Conservation (phyloP, 2,797 vertebrate species). For the Chaetodon trifasciatus region DNA sequence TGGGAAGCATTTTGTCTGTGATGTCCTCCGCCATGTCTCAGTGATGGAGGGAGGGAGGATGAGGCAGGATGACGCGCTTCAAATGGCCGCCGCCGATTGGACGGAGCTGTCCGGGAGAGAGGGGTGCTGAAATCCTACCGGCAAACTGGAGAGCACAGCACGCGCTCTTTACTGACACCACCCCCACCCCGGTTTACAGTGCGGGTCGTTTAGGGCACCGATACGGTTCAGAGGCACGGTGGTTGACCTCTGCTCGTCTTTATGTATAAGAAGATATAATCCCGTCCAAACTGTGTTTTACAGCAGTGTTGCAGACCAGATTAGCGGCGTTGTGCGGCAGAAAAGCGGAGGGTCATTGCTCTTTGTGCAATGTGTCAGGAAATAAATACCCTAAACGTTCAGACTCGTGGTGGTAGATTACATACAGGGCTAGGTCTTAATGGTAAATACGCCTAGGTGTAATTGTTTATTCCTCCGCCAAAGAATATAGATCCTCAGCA, state of each 20-base stretch:
- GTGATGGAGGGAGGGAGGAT: conserved; percentile 66
- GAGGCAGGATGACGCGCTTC: conserved; percentile 65
- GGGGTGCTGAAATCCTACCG: conserved; percentile 85
- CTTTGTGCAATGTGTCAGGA: background rate
- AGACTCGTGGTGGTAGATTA: background rate
- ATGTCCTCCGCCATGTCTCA: conserved; percentile 76
- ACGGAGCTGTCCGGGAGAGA: conserved; percentile 83
- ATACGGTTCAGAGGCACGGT: background rate
- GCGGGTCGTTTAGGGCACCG: background rate
- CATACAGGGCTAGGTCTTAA: background rate
- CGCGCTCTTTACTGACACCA: conserved; percentile 16
- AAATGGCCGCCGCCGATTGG: conserved; percentile 71
- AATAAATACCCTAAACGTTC: background rate
- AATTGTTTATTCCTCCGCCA: background rate
- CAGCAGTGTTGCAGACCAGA: background rate
- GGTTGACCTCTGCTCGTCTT: conserved; percentile 25
- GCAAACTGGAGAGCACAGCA: conserved; percentile 35
- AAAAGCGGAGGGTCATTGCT: background rate
- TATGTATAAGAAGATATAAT: background rate
- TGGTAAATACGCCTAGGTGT: background rate
- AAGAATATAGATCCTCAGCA: background rate
- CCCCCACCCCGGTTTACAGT: conserved; percentile 3
- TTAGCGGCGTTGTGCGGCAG: background rate
- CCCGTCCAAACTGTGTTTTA: background rate
- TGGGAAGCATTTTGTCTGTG: conserved; percentile 43